Percentiles rank a stretch among this genome's conserved stretches.
phyloP scores from a whole-genome alignment of 2,113 vertebrate genomes.

The Perccottus glenii region DNA sequence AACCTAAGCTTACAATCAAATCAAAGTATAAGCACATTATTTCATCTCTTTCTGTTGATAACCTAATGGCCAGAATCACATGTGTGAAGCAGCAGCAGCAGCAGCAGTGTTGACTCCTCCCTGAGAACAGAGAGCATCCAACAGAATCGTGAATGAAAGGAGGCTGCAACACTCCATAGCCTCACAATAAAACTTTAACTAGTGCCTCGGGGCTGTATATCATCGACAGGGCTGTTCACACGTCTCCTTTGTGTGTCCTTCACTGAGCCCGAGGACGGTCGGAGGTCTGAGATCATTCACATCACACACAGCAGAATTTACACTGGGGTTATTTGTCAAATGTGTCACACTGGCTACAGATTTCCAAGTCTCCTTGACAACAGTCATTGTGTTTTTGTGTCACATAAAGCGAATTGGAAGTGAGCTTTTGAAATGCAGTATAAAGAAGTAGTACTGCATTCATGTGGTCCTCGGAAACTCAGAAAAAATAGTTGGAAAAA shows the following conservation, averaged over 20 bases:
- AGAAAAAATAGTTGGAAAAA: no score
- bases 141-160: slow-evolving; percentile 57
- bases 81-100: background rate
- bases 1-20: background rate
- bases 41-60: slow-evolving; percentile 4
- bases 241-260: slow-evolving; percentile 43
- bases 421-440: no score
- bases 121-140: slow-evolving; percentile 49
- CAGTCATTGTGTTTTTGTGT: background rate
- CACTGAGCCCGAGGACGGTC: slow-evolving; percentile 30
- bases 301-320: background rate
- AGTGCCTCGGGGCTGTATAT: slow-evolving; percentile 46
- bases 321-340: background rate
- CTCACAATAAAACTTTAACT: slow-evolving; percentile 65
- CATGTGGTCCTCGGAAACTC: no score
- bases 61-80: slow-evolving; percentile 1
- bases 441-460: no score
- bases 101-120: slow-evolving; percentile 26
- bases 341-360: background rate
- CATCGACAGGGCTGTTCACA: slow-evolving; percentile 37
- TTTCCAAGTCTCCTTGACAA: background rate
- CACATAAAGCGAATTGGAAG: no score
- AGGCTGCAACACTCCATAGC: slow-evolving; percentile 39
- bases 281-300: slow-evolving; percentile 27
- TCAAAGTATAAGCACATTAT: background rate